Evolutionary conservation across 2,113 vertebrate genomes (phyloP).

Genomic region (Alexandromys fortis): DNA sequence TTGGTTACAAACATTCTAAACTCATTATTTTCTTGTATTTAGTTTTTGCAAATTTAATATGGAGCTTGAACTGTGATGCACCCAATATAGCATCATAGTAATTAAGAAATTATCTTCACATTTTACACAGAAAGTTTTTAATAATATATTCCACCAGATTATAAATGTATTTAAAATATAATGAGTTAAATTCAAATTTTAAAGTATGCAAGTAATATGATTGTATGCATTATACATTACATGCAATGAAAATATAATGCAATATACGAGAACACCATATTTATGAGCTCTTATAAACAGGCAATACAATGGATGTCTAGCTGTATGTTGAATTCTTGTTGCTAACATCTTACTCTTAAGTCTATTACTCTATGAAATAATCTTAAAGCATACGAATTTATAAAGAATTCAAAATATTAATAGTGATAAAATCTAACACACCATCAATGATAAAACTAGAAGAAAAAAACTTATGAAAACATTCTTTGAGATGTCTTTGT

Average conservation of each 20-base stretch:
- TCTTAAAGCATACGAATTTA: neutral
- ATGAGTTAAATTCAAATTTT: neutral
- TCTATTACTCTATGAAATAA: neutral
- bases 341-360: neutral
- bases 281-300: slow-evolving; percentile 1
- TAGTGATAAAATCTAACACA: neutral
- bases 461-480: neutral
- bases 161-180: neutral
- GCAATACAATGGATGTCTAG: neutral
- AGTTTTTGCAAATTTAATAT: slow-evolving; percentile 10
- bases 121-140: slow-evolving; percentile 7
- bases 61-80: neutral
- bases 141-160: neutral
- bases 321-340: neutral
- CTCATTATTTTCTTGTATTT: neutral
- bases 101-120: neutral
- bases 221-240: neutral
- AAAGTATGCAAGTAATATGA: neutral
- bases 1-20: neutral
- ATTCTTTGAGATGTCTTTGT: neutral
- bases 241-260: neutral
- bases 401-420: neutral
- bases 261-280: neutral
- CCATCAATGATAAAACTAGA: neutral
- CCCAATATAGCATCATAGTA: neutral